phyloP scores from a whole-genome alignment of 2,113 vertebrate genomes.

The Oreocharis arfaki region DNA sequence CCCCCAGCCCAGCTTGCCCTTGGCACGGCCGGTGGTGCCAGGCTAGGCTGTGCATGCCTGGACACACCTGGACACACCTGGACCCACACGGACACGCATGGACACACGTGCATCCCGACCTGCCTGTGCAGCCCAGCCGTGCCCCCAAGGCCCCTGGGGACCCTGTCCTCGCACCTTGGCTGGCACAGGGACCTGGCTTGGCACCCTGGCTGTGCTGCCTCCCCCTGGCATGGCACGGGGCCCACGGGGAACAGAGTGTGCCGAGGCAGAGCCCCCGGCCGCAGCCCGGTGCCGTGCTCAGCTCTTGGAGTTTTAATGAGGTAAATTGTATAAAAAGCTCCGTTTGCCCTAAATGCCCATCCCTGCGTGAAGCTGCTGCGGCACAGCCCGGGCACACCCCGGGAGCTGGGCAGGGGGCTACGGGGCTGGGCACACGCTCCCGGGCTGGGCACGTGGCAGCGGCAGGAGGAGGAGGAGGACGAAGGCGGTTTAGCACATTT shows the following conservation, averaged over 20 bases:
- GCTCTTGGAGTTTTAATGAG: slow-evolving; percentile 59
- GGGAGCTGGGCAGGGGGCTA: slow-evolving; percentile 6
- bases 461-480: background rate
- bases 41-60: background rate
- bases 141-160: rapidly evolving
- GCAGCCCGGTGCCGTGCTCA: background rate
- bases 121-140: rapidly evolving
- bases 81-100: rapidly evolving
- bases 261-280: background rate
- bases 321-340: slow-evolving; percentile 48
- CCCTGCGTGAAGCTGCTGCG: slow-evolving; percentile 8
- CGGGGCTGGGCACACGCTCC: background rate
- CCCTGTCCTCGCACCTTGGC: rapidly evolving
- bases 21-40: background rate
- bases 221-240: background rate
- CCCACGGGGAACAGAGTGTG: background rate
- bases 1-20: background rate
- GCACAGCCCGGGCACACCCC: background rate
- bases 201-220: background rate
- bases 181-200: background rate
- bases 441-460: background rate
- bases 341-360: slow-evolving; percentile 60
- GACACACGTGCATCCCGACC: rapidly evolving
- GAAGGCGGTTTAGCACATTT: slow-evolving; percentile 27
- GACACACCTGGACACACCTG: rapidly evolving